Evolutionary conservation across 1,140 invertebrate genomes (phyloP).

Genomic region (Microvelia longipes): DNA sequence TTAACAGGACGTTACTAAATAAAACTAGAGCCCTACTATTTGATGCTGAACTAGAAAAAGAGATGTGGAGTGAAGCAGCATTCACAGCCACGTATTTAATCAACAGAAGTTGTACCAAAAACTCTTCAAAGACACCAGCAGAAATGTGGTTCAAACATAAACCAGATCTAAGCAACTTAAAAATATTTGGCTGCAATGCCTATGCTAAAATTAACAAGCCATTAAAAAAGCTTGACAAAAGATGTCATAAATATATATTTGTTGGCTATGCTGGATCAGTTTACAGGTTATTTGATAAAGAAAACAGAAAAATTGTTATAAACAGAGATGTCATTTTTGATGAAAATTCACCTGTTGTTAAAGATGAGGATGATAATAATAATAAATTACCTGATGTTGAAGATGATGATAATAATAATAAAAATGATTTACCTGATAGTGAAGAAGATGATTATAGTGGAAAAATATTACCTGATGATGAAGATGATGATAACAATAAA

Average conservation of each 20-base stretch:
- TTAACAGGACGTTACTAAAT: conserved; percentile 14
- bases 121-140: neutral
- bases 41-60: neutral
- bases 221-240: neutral
- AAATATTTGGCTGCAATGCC: neutral
- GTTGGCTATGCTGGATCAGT: neutral
- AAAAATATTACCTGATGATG: no score
- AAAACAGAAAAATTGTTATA: no score
- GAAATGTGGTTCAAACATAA: neutral
- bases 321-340: no score
- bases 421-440: no score
- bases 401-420: no score
- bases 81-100: neutral
- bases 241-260: neutral
- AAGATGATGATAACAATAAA: no score
- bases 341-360: no score
- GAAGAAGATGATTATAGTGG: no score
- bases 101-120: neutral
- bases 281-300: no score
- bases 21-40: neutral
- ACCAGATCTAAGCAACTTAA: neutral
- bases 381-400: no score
- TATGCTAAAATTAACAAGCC: neutral
- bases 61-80: neutral
- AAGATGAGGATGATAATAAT: no score